A percentile compares a stretch with the other conserved stretches of the same genome.
phyloP scores from a whole-genome alignment of 2,888 invertebrate genomes.

The Agrochola macilenta region DNA sequence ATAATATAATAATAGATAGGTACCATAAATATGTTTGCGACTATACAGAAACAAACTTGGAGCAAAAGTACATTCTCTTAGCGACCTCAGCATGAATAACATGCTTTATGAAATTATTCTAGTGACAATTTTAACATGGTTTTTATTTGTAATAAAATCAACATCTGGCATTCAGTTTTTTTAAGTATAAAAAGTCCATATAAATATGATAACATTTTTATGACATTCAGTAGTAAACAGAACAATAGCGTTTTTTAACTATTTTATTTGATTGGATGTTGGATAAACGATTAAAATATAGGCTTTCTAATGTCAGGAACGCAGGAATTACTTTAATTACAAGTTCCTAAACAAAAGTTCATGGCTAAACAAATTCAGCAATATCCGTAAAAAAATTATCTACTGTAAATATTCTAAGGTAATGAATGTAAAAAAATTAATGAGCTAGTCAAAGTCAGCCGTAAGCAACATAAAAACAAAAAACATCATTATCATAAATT shows the following conservation, averaged over 20 bases:
- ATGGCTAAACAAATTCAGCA: slow-evolving; percentile 8
- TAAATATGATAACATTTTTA: not conserved
- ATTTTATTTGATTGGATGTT: not conserved
- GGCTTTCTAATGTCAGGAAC: not conserved
- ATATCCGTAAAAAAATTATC: not conserved
- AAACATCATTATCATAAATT: not conserved
- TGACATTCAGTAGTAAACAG: not conserved
- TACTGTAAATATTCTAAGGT: slow-evolving; percentile 18
- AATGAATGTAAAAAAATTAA: slow-evolving; percentile 26
- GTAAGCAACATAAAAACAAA: slow-evolving; percentile 9
- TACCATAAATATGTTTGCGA: not conserved
- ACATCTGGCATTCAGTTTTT: not conserved
- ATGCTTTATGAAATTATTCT: not conserved
- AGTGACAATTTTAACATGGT: not conserved
- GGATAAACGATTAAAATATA: not conserved
- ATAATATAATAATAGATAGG: not conserved
- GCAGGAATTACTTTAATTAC: too few relatives aligned
- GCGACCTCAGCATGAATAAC: not conserved
- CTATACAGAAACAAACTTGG: not conserved
- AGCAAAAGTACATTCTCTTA: not conserved
- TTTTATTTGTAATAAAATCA: not conserved
- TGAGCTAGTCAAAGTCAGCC: slow-evolving; percentile 13
- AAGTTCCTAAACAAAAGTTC: not conserved
- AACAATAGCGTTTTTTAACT: not conserved
- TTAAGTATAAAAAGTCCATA: too few relatives aligned